Conservation (phyloP, 1,140 invertebrate genomes). For the Procambarus virginalis region DNA sequence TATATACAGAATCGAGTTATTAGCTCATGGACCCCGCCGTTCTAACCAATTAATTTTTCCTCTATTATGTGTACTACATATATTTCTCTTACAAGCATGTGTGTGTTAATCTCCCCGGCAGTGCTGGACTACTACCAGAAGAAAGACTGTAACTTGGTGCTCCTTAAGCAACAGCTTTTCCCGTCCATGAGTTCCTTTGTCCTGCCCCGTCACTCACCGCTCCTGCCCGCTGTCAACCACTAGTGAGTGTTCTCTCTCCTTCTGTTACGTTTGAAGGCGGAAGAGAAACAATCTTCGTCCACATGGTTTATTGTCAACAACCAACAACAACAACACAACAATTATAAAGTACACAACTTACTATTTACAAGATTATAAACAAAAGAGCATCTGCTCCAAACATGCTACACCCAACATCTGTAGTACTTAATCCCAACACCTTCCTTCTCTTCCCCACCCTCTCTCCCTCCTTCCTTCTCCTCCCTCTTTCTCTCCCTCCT, state of each 20-base stretch:
- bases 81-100: not conserved
- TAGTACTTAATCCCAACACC: not conserved
- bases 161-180: conserved; percentile 51
- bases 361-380: too few relatives aligned
- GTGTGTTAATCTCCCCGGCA: not conserved
- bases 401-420: too few relatives aligned
- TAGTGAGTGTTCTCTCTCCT: conserved; percentile 2
- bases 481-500: not conserved
- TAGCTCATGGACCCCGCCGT: too few relatives aligned
- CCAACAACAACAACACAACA: too few relatives aligned
- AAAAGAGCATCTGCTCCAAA: too few relatives aligned
- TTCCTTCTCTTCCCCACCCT: not conserved
- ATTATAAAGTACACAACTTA: too few relatives aligned
- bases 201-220: conserved; percentile 38
- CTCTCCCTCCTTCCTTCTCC: not conserved
- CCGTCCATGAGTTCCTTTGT: conserved; percentile 45
- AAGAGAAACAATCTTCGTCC: too few relatives aligned
- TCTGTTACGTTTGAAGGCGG: not conserved
- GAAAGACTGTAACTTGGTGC: conserved; percentile 52
- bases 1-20: too few relatives aligned
- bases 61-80: too few relatives aligned
- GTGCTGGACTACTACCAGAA: conserved; percentile 56
- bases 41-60: too few relatives aligned
- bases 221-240: conserved; percentile 55
- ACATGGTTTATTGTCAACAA: too few relatives aligned